These are phyloP conservation scores for Lithobius niger DNA, from an alignment of 1,140 invertebrate species.

Conservation along the genomic window DNA sequence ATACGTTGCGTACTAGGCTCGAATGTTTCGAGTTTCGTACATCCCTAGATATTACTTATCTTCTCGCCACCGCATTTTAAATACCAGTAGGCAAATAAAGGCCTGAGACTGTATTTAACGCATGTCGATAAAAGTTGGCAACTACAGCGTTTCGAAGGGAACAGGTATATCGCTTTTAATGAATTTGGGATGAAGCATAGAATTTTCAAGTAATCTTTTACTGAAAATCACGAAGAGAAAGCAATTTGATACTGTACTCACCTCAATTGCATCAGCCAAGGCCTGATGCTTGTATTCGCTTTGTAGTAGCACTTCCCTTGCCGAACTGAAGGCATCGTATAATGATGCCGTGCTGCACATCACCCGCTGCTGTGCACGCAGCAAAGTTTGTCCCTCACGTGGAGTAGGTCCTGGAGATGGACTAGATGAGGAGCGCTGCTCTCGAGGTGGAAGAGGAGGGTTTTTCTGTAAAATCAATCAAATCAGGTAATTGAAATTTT, in stretches of 20 bases:
- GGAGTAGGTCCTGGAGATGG: slow-evolving; percentile 26
- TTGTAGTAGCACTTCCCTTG: slow-evolving; percentile 38
- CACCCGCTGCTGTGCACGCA: slow-evolving; percentile 11
- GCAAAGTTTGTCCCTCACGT: slow-evolving; percentile 9
- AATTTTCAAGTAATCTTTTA: not conserved
- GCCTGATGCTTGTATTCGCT: slow-evolving; percentile 37
- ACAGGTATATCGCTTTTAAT: no score
- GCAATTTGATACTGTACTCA: slow-evolving; percentile 7
- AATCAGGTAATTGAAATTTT: no score
- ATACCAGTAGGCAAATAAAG: no score
- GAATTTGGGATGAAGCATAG: not conserved
- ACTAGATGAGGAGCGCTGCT: slow-evolving; percentile 32
- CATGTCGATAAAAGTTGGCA: no score
- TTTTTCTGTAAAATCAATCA: slow-evolving; percentile 33
- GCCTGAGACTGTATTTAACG: no score
- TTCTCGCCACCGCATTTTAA: no score
- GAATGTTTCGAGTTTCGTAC: no score
- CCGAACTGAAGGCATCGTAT: slow-evolving; percentile 44
- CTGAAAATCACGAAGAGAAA: not conserved
- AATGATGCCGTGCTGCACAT: slow-evolving; percentile 29
- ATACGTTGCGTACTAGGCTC: no score
- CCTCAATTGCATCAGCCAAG: slow-evolving; percentile 38
- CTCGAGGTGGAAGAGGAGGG: slow-evolving; percentile 38
- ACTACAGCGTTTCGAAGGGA: no score
- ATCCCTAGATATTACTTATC: no score